phyloP scores from a whole-genome alignment of 30 jellyfish, hydroid and myxozoan species.

The Hydractinia symbiolongicarpus region DNA sequence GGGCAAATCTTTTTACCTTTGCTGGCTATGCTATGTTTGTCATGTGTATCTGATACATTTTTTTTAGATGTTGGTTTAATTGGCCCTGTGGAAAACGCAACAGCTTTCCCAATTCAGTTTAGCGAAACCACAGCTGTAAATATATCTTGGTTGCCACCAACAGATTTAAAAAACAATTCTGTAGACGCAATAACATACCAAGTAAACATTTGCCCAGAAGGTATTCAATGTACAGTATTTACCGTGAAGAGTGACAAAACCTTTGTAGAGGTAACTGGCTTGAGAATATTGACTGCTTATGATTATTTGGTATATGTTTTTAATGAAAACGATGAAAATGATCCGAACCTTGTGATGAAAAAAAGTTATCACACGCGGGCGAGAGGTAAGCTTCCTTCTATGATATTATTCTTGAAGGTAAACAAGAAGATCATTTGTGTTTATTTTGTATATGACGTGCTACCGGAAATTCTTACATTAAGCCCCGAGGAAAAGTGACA shows the following conservation, averaged over 20 bases:
- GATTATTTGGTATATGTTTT: background rate
- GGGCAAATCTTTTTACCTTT: background rate
- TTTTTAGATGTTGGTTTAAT: background rate
- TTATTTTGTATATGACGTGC: too few relatives aligned
- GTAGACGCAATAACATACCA: background rate
- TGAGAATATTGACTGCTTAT: background rate
- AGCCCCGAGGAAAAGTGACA: too few relatives aligned
- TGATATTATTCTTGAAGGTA: background rate
- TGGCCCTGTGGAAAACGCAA: constrained; percentile 10
- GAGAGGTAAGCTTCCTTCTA: background rate
- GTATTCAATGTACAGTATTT: background rate
- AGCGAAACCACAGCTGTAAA: constrained; percentile 1
- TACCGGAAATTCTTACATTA: too few relatives aligned
- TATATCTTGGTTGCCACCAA: constrained; percentile 12
- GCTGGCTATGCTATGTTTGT: too few relatives aligned
- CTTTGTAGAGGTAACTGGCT: background rate
- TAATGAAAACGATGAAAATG: constrained; percentile 5
- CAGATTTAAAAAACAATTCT: constrained; percentile 7
- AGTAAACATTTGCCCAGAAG: background rate
- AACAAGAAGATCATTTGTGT: too few relatives aligned
- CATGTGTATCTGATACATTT: background rate
- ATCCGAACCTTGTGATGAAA: background rate
- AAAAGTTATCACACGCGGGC: background rate
- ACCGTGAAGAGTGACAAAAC: background rate
- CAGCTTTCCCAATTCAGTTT: background rate